Evolutionary conservation across 2,888 invertebrate species (phyloP), one percentile per base, ranked within the genome.

Genomic region (Yponomeuta malinellus): DNA sequence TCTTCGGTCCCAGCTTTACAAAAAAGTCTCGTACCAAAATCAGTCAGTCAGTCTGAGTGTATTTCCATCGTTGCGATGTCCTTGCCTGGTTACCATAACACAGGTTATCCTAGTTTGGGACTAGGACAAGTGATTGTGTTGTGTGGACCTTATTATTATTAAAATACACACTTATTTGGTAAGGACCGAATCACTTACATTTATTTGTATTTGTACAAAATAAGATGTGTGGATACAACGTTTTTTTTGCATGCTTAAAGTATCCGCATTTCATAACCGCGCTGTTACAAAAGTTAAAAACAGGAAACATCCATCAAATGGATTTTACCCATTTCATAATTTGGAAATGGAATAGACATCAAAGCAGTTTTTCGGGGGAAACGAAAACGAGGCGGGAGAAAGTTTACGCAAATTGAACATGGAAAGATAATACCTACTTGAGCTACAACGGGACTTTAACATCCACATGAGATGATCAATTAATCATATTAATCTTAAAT

Each of bases 261-360:
- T n/a, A 29, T 10, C 63, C 2, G 0, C n/a, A n/a, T n/a, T 63
- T 23, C 29, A 5, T 23, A 63, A 63, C 63, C 52, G 33, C 33
- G 33, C 1, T 33, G 33, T 33, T 23, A 31, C 64, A 29, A 64
- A 59, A 59, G 52, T 15, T 59, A 15, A 48, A 68, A 23, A 48
- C n/a, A 68, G 68, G 15, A 68, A 67, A 68, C 29, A 68, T 33
- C 68, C 23, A 43, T n/a, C 43, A 15, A 48, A 48, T 31, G 15
- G 48, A 29, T 52, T 48, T 31, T 29, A 52, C 37, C 68, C 68
- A 68, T 68, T 68, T 10, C 48, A 64, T 48, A 31, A 52, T 48
- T 68, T 52, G 68, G 59, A 68, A 68, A 29, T 23, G 68, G 15
- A 52, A 31, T 48, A 68, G 12, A 15, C 52, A 2, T 12, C 12